These are phyloP conservation scores for Acanthurus tractus DNA, from an alignment of 2,797 vertebrate species.

Conservation along the genomic window DNA sequence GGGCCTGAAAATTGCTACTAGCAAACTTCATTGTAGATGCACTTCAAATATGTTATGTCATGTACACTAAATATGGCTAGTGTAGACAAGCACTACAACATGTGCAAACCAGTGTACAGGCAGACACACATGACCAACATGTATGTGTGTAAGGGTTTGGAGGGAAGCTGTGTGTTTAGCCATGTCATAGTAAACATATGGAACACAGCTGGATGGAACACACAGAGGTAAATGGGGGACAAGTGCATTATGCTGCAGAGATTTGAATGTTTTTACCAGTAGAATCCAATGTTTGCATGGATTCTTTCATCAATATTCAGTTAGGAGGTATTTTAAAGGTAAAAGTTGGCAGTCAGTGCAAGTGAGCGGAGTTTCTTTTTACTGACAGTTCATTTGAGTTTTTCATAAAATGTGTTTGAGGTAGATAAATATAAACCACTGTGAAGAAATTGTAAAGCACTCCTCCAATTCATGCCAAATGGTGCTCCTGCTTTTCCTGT, in stretches of 20 bases:
- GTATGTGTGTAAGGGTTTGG: not conserved
- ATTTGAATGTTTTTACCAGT: not conserved
- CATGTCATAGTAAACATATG: not conserved
- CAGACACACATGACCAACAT: not conserved
- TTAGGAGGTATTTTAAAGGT: not conserved
- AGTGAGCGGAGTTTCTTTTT: not conserved
- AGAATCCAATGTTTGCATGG: not conserved
- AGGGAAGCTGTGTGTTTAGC: not conserved
- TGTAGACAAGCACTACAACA: not conserved
- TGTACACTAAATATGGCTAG: not conserved
- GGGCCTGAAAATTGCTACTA: conserved; percentile 2
- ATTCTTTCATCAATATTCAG: not conserved
- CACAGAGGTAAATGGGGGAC: not conserved
- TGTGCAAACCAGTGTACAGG: not conserved
- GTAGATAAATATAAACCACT: conserved; percentile 6
- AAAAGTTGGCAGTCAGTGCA: conserved; percentile 1
- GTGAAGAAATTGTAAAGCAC: conserved; percentile 22
- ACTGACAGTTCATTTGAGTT: not conserved
- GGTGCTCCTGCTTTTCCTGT: conserved; percentile 18
- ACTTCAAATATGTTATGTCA: conserved; percentile 5
- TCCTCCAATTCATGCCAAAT: conserved; percentile 16
- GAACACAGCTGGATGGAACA: too few species aligned
- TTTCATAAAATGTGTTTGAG: conserved; percentile 10
- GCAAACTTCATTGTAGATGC: not conserved
- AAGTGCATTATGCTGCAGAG: not conserved